phyloP scores from a whole-genome alignment of 2,888 invertebrate species.

The Diploptera punctata region DNA sequence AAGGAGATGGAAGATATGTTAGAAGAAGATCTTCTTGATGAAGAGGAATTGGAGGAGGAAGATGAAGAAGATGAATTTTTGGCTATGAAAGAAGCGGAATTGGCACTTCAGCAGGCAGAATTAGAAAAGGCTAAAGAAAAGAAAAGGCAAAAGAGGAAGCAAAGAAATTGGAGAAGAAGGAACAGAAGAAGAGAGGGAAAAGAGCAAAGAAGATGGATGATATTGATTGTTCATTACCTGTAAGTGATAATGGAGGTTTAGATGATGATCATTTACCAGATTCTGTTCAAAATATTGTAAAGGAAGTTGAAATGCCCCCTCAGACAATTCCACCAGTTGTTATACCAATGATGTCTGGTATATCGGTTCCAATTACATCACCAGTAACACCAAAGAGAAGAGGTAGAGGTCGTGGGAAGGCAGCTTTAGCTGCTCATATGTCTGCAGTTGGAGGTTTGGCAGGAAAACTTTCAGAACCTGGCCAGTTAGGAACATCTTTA shows the following conservation, averaged over 20 bases:
- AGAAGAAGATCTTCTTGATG: background rate
- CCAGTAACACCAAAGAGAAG: constrained; percentile 34
- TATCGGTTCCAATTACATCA: background rate
- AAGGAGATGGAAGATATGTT: constrained; percentile 6
- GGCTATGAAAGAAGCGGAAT: constrained; percentile 6
- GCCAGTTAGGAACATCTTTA: background rate
- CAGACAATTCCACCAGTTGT: background rate
- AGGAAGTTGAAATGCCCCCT: background rate
- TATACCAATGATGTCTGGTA: background rate
- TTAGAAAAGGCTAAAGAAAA: constrained; percentile 50
- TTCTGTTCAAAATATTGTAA: background rate
- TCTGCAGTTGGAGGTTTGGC: background rate
- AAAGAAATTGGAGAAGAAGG: constrained; percentile 35
- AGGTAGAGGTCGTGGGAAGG: constrained; percentile 40
- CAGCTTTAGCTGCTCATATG: background rate
- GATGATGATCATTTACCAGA: background rate
- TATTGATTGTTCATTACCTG: background rate
- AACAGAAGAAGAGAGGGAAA: constrained; percentile 50
- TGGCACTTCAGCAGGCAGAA: constrained; percentile 17
- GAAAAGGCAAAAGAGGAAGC: constrained; percentile 48
- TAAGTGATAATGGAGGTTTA: background rate
- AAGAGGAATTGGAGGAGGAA: constrained; percentile 44
- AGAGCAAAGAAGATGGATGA: constrained; percentile 45
- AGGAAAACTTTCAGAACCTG: constrained; percentile 7
- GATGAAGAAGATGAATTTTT: constrained; percentile 38